Percentiles rank a stretch among this genome's conserved stretches.
These are phyloP conservation scores for Silurus lanzhouensis DNA, from an alignment of 2,797 vertebrate species.

Conservation along the genomic window DNA sequence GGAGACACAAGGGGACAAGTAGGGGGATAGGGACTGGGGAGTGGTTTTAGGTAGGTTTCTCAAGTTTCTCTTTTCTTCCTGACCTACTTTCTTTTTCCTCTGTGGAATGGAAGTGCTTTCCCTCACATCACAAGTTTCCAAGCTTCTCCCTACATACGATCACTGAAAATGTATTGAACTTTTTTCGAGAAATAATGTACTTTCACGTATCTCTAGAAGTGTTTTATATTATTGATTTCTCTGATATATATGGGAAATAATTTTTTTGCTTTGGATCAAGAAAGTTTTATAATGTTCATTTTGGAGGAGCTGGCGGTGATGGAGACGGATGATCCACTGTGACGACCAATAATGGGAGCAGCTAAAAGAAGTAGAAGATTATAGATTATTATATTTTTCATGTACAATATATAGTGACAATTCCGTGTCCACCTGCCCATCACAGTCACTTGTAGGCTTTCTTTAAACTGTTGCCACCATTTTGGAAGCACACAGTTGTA, in stretches of 20 bases:
- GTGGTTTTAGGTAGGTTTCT: conserved; percentile 17
- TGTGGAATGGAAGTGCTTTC: conserved; percentile 51
- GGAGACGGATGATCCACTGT: too few relatives aligned
- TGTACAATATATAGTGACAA: background rate
- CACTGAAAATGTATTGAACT: background rate
- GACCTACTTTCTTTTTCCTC: conserved; percentile 52
- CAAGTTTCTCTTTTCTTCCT: conserved; percentile 25
- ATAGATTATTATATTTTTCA: background rate
- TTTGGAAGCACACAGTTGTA: background rate
- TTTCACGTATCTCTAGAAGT: background rate
- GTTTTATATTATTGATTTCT: background rate
- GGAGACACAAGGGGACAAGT: conserved; percentile 51
- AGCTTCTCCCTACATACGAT: background rate
- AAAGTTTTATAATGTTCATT: background rate
- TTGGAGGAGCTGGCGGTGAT: too few relatives aligned
- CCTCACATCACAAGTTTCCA: conserved; percentile 54
- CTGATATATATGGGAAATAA: background rate
- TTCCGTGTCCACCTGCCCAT: background rate
- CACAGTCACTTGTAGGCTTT: background rate
- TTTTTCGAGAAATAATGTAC: background rate
- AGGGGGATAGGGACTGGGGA: conserved; percentile 47
- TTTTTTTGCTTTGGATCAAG: background rate
- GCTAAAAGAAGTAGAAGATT: too few relatives aligned
- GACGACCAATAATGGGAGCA: too few relatives aligned
- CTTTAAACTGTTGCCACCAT: background rate